phyloP scores from a whole-genome alignment of 2,113 vertebrate genomes.

The Hirundichthys speculiger region DNA sequence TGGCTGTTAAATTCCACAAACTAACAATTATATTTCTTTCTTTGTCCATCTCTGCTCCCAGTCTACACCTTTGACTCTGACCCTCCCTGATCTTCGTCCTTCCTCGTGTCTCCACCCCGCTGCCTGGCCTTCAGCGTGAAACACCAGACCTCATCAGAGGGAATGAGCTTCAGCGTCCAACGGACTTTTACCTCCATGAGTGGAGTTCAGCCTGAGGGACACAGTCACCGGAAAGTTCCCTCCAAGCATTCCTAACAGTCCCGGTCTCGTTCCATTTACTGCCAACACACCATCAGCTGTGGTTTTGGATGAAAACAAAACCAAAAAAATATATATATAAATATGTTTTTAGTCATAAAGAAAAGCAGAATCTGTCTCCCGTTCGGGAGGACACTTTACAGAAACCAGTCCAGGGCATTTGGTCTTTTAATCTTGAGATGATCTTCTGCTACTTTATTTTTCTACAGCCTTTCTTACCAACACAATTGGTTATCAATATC shows the following conservation, averaged over 20 bases:
- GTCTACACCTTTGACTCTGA: background rate
- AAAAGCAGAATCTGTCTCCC: conserved; percentile 49
- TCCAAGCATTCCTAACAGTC: conserved; percentile 49
- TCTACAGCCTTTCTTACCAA: conserved; percentile 73
- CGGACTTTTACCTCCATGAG: conserved; percentile 28
- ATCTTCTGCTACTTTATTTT: conserved; percentile 72
- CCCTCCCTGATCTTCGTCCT: conserved; percentile 15
- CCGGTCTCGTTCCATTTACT: conserved; percentile 49
- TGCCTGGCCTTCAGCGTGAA: conserved; percentile 36
- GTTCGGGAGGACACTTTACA: conserved; percentile 71
- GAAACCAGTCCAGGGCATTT: conserved; percentile 67
- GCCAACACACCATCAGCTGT: conserved; percentile 50
- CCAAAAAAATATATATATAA: conserved; percentile 5
- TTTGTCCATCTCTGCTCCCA: conserved; percentile 4
- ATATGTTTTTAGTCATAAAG: conserved; percentile 31
- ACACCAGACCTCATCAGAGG: conserved; percentile 39
- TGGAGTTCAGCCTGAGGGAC: conserved; percentile 28
- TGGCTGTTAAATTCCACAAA: too few species aligned
- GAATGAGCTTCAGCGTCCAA: conserved; percentile 25
- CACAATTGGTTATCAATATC: conserved; percentile 58
- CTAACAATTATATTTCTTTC: background rate
- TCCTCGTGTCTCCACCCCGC: conserved; percentile 22
- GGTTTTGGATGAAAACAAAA: conserved; percentile 18
- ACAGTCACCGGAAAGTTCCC: conserved; percentile 22
- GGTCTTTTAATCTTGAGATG: conserved; percentile 73